phyloP scores from a whole-genome alignment of 2,113 vertebrate genomes.

The Saimiri boliviensis region DNA sequence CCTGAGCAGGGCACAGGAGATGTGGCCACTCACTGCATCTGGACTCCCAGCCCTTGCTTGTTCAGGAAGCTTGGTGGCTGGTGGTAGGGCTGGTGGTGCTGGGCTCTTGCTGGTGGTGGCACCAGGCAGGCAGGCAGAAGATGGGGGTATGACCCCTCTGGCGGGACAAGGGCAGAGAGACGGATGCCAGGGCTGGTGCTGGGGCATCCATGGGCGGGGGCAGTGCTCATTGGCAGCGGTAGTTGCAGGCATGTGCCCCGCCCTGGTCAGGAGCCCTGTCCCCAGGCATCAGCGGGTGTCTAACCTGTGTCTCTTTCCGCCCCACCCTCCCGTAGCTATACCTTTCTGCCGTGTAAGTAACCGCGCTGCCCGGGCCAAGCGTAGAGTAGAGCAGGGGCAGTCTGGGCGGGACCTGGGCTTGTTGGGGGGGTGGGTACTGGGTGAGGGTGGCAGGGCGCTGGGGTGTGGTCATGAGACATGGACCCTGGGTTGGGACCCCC shows the following conservation, averaged over 20 bases:
- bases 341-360: constrained; percentile 98
- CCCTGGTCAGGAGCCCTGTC: not conserved
- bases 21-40: not conserved
- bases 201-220: constrained; percentile 22
- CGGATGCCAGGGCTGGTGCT: not conserved
- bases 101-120: constrained; percentile 49
- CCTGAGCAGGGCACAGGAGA: not conserved
- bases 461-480: not conserved
- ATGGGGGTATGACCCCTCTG: not conserved
- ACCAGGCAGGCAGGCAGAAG: not conserved
- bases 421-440: not conserved
- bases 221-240: constrained; percentile 52
- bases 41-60: not conserved
- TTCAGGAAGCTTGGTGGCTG: constrained; percentile 68
- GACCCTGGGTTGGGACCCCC: not conserved
- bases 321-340: constrained; percentile 92
- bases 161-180: not conserved
- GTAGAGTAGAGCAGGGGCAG: constrained; percentile 76
- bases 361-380: constrained; percentile 70
- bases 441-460: not conserved
- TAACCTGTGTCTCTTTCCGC: constrained; percentile 86
- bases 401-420: constrained; percentile 50
- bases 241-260: constrained; percentile 47
- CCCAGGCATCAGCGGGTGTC: constrained; percentile 54
- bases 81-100: constrained; percentile 56